Evolutionary conservation across 2,797 vertebrate genomes (phyloP).

Genomic region (Lagocephalus sceleratus): DNA sequence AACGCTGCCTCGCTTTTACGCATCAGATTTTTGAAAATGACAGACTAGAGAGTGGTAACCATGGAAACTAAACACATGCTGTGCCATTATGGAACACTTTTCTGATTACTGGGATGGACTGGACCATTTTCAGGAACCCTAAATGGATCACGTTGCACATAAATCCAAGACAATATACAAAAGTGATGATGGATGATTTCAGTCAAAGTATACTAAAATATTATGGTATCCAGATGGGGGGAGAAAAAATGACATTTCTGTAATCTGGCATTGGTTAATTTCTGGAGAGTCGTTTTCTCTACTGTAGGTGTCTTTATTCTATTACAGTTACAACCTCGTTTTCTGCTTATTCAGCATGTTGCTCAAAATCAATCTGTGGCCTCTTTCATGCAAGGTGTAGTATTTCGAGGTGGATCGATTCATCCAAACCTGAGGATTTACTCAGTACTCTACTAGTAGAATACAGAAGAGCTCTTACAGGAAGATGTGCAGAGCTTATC

Average conservation of each 20-base stretch:
- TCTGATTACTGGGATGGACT: constrained; percentile 20
- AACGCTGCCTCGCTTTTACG: constrained; percentile 13
- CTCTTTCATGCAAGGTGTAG: not conserved
- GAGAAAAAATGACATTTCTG: not conserved
- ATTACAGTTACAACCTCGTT: too few relatives aligned
- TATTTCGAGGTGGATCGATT: constrained; percentile 19
- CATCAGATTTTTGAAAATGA: constrained; percentile 27
- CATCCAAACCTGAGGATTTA: too few relatives aligned
- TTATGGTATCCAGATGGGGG: not conserved
- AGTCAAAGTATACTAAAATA: constrained; percentile 1
- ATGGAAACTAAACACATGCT: constrained; percentile 6
- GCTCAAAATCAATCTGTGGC: not conserved
- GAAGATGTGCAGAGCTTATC: constrained; percentile 14
- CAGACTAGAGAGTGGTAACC: constrained; percentile 16
- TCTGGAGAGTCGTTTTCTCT: too few relatives aligned
- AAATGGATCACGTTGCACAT: not conserved
- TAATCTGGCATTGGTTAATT: not conserved
- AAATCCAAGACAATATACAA: not conserved
- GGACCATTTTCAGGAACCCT: not conserved
- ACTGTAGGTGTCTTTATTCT: too few relatives aligned
- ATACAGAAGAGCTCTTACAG: too few relatives aligned
- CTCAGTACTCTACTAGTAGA: too few relatives aligned
- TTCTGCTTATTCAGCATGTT: too few relatives aligned
- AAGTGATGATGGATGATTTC: constrained; percentile 5
- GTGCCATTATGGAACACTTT: constrained; percentile 20